A percentile compares a stretch with the other conserved stretches of the same genome.
Conservation (phyloP, 2,888 invertebrate genomes). For the Netelia melanura region DNA sequence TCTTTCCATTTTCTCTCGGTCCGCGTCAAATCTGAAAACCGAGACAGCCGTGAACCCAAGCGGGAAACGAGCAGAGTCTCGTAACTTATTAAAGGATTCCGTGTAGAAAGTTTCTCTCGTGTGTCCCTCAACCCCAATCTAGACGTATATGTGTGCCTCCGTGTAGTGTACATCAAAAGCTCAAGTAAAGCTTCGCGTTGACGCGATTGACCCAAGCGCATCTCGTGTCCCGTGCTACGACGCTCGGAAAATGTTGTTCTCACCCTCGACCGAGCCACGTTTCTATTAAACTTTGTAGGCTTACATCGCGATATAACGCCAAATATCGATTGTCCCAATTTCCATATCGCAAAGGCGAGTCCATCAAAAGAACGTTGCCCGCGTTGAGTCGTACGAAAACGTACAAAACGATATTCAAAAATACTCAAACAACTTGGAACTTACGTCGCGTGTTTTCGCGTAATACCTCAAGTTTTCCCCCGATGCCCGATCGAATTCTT, state of each 20-base stretch:
- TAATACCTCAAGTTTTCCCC: too few species aligned
- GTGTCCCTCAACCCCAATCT: constrained; percentile 1
- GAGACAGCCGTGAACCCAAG: constrained; percentile 13
- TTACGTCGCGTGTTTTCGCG: too few species aligned
- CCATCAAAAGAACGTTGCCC: background rate
- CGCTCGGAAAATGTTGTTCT: too few species aligned
- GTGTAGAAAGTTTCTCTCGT: constrained; percentile 54
- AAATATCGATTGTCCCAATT: constrained; percentile 59
- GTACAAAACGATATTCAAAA: too few species aligned
- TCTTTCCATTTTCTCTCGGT: background rate
- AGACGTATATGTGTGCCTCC: too few species aligned
- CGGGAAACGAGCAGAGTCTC: constrained; percentile 44
- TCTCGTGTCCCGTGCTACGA: constrained; percentile 1
- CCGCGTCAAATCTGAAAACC: constrained; percentile 38
- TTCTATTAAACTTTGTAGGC: constrained; percentile 42
- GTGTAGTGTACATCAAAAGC: too few species aligned
- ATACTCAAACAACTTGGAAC: too few species aligned
- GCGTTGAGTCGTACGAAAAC: background rate
- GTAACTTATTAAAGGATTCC: constrained; percentile 60
- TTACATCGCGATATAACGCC: constrained; percentile 4
- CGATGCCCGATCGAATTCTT: too few species aligned
- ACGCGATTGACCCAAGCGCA: constrained; percentile 49
- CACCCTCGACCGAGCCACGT: background rate
- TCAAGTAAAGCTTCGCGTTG: constrained; percentile 40
- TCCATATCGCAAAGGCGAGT: background rate